Percentiles rank a stretch among this genome's conserved stretches.
Conservation (phyloP, 2,888 invertebrate genomes). For the Ormyrus labotus region DNA sequence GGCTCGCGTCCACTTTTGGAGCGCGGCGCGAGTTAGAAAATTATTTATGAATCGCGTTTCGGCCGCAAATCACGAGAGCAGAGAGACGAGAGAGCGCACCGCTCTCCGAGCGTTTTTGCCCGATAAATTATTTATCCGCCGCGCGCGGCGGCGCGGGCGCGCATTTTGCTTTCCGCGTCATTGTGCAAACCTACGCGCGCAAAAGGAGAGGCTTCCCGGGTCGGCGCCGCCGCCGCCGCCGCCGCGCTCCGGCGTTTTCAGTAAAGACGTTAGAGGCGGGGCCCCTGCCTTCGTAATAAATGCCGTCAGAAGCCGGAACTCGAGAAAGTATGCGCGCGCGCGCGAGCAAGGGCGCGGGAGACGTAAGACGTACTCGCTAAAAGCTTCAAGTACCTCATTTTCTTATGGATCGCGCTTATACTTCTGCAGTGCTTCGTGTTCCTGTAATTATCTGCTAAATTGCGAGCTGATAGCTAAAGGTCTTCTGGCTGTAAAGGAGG, state of each 20-base stretch:
- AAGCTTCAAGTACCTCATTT: no score
- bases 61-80: conserved; percentile 30
- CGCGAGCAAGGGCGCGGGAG: neutral
- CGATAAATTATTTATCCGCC: conserved; percentile 46
- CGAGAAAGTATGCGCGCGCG: neutral
- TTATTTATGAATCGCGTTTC: conserved; percentile 45
- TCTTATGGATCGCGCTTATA: no score
- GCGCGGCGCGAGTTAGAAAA: conserved; percentile 24
- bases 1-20: neutral
- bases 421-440: no score
- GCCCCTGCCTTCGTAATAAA: neutral
- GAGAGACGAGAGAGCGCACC: neutral
- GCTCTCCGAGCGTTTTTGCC: conserved; percentile 5
- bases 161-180: conserved; percentile 18
- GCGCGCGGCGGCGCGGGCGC: neutral
- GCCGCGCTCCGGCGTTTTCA: neutral
- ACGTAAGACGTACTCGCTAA: no score
- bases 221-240: neutral
- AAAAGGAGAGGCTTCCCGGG: conserved; percentile 3
- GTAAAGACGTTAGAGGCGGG: conserved; percentile 4
- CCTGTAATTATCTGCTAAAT: no score
- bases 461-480: no score
- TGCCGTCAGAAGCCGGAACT: conserved; percentile 21
- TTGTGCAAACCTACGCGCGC: conserved; percentile 14
- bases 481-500: no score